Evolutionary conservation across 2,797 vertebrate species (phyloP).

Genomic region (Lagorchestes hirsutus): DNA sequence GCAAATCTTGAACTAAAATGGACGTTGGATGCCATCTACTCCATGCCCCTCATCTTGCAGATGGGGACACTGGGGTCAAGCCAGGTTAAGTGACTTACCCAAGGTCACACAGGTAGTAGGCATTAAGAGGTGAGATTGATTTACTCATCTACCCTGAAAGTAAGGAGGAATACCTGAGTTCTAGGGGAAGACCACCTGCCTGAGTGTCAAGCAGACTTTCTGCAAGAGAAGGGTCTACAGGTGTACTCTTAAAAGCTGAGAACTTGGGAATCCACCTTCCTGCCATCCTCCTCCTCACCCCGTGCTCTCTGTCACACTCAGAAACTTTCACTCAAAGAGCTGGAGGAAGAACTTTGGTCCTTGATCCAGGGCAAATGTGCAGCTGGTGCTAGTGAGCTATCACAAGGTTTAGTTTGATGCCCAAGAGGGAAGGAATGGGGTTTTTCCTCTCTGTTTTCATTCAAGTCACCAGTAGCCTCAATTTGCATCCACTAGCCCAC

Average conservation of each 20-base stretch:
- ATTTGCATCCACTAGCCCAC: slow-evolving; percentile 66
- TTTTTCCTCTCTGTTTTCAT: slow-evolving; percentile 25
- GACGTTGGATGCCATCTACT: not conserved
- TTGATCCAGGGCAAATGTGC: not conserved
- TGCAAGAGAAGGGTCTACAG: not conserved
- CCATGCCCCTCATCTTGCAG: not conserved
- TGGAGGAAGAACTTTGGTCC: not conserved
- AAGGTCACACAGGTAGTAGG: not conserved
- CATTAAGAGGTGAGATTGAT: not conserved
- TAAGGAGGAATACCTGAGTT: not conserved
- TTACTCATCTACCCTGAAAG: not conserved
- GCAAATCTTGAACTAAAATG: not conserved
- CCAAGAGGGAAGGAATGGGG: slow-evolving; percentile 37
- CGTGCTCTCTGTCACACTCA: not conserved
- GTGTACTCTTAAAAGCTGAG: not conserved
- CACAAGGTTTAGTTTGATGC: slow-evolving; percentile 60
- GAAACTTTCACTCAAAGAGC: not conserved
- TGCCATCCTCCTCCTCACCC: not conserved
- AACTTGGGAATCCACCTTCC: not conserved
- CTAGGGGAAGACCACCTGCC: not conserved
- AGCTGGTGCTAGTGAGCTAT: slow-evolving; percentile 43
- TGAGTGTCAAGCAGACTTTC: not conserved
- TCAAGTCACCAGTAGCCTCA: not conserved
- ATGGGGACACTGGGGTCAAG: not conserved
- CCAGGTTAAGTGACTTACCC: not conserved